These are phyloP conservation scores for Oppia nitens DNA, from an alignment of 1,140 invertebrate genomes.

Conservation along the genomic window DNA sequence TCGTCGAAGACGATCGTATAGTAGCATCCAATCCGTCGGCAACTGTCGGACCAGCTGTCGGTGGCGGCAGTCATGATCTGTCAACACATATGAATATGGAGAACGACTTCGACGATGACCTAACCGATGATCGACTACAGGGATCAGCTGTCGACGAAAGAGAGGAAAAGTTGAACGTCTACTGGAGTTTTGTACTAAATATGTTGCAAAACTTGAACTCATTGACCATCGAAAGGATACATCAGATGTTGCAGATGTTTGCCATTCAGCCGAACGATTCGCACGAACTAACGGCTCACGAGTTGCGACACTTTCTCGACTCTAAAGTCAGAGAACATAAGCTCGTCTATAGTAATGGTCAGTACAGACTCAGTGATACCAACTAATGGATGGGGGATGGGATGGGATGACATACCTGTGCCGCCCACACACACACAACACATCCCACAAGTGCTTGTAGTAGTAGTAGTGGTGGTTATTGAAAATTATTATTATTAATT, in stretches of 20 bases:
- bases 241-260: slow-evolving; percentile 94
- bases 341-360: slow-evolving; percentile 59
- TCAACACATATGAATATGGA: neutral
- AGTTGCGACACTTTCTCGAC: slow-evolving; percentile 74
- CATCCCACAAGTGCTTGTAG: too few relatives aligned
- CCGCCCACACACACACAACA: too few relatives aligned
- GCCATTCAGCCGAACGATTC: slow-evolving; percentile 52
- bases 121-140: slow-evolving; percentile 57
- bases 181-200: slow-evolving; percentile 91
- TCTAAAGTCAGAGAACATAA: slow-evolving; percentile 79
- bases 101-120: slow-evolving; percentile 39
- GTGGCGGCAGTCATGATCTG: too few relatives aligned
- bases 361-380: slow-evolving; percentile 48
- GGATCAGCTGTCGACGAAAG: slow-evolving; percentile 76
- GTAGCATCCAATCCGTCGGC: slow-evolving; percentile 15
- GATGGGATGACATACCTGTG: too few relatives aligned
- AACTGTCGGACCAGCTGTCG: too few relatives aligned
- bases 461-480: too few relatives aligned
- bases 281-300: slow-evolving; percentile 68
- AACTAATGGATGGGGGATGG: neutral
- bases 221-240: slow-evolving; percentile 77
- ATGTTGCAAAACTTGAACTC: slow-evolving; percentile 91
- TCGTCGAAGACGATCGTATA: slow-evolving; percentile 50
- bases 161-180: slow-evolving; percentile 52
- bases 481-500: too few relatives aligned